Conservation (phyloP, 2,888 invertebrate species). For the Morinoia aosen region DNA sequence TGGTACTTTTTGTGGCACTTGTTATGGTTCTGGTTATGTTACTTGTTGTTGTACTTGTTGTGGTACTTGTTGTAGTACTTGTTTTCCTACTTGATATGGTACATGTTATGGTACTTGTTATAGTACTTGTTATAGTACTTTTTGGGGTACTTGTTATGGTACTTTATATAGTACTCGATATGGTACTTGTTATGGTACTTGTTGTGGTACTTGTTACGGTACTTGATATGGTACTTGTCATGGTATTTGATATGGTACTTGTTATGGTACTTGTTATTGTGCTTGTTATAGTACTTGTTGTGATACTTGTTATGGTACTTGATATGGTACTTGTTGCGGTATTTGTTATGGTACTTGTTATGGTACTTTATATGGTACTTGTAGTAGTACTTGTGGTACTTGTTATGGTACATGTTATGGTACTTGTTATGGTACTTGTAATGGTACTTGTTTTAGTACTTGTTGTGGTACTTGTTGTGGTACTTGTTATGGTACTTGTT, state of each 20-base stretch:
- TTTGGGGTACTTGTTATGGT: too few relatives aligned
- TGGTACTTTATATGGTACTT: background rate
- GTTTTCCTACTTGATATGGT: too few relatives aligned
- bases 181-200: background rate
- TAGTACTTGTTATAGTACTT: too few relatives aligned
- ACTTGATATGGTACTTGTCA: background rate
- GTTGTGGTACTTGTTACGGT: background rate
- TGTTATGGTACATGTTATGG: background rate
- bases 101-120: too few relatives aligned
- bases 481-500: background rate
- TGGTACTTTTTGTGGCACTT: background rate
- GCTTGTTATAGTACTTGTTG: background rate
- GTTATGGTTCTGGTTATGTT: background rate
- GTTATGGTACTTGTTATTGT: too few relatives aligned
- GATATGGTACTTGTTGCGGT: background rate
- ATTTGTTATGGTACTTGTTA: background rate
- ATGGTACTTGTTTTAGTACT: background rate
- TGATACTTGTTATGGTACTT: background rate
- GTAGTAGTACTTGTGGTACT: background rate
- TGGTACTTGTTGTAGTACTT: too few relatives aligned
- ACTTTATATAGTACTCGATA: background rate
- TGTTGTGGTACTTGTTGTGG: background rate
- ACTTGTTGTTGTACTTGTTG: background rate
- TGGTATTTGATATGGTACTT: background rate
- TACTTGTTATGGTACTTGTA: background rate